Evolutionary conservation across 2,888 invertebrate species (phyloP), one percentile per base, ranked within the genome.

Genomic region (Notodonta ziczac): DNA sequence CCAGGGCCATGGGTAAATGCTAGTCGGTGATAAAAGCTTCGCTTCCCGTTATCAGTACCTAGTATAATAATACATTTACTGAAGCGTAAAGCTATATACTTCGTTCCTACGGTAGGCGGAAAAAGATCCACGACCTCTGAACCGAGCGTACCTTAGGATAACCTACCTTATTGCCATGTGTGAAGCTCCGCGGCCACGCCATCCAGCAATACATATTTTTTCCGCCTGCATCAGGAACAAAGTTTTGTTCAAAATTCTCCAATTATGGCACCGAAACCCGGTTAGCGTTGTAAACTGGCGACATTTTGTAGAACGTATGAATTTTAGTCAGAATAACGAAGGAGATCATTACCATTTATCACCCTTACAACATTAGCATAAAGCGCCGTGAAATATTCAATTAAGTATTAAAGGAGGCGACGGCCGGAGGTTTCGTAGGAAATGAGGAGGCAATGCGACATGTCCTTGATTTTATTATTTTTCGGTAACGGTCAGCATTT

Each of bases 401-500:
- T 84, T 80, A 83, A 76, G 76, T 66, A 71, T 77, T 78, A 78
- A 74, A 76, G 70, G 72, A 68, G 61, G 67, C 69, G 70, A 70
- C 63, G 66, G 73, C 76, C 70, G 71, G 73, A 74, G 78, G 72
- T 73, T 76, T 72, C 57, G 67, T 72, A 73, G 76, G 68, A 80
- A 82, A 83, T 82, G 74, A 79, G 82, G 67, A 78, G 68, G 61
- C 78, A 70, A 71, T 68, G 69, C 69, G 78, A 85, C 82, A 82
- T 84, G 81, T 85, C 80, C 78, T 85, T 81, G 74, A 75, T 86
- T 89, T 88, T 84, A 84, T 87, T 87, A 81, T 80, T 85, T 89
- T 87, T 83, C 39, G 14, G 87, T 90, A 91, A 91, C 89, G 83
- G 87, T 84, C 81, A 81, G 84, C 84, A 81, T 86, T 81, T 84